phyloP scores from a whole-genome alignment of 2,888 invertebrate species.

The Chydorus sphaericus region DNA sequence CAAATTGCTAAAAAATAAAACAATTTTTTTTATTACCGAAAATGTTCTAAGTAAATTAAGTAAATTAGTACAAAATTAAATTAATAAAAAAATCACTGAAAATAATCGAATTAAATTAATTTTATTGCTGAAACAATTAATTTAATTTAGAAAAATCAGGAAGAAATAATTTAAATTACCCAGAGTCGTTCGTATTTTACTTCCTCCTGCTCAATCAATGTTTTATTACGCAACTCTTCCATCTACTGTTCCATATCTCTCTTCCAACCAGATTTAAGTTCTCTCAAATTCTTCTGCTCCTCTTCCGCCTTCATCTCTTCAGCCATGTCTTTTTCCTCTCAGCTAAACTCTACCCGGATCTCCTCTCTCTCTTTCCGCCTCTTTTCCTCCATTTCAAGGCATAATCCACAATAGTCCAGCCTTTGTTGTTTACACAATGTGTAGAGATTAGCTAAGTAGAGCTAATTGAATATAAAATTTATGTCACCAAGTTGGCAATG shows the following conservation, averaged over 20 bases:
- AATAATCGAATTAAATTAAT: no score
- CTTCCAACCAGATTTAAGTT: background rate
- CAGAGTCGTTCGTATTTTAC: background rate
- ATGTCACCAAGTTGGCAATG: no score
- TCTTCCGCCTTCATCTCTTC: background rate
- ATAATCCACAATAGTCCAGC: no score
- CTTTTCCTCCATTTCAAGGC: constrained; percentile 10
- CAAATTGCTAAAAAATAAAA: background rate
- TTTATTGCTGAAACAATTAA: no score
- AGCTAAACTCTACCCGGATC: constrained; percentile 2
- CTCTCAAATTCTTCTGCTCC: background rate
- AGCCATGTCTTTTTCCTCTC: background rate
- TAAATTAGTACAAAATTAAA: no score
- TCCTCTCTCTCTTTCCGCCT: constrained; percentile 6
- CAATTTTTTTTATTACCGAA: no score
- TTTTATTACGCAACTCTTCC: background rate
- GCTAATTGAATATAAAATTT: no score
- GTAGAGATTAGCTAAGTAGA: no score
- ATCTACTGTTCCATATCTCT: background rate
- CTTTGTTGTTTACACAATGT: no score
- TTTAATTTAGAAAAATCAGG: background rate
- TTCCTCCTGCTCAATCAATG: background rate
- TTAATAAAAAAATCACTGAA: no score
- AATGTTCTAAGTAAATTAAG: no score
- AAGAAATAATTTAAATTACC: background rate